These are phyloP conservation scores for Heliconius ethilla DNA, from an alignment of 2,888 invertebrate genomes.

Conservation along the genomic window DNA sequence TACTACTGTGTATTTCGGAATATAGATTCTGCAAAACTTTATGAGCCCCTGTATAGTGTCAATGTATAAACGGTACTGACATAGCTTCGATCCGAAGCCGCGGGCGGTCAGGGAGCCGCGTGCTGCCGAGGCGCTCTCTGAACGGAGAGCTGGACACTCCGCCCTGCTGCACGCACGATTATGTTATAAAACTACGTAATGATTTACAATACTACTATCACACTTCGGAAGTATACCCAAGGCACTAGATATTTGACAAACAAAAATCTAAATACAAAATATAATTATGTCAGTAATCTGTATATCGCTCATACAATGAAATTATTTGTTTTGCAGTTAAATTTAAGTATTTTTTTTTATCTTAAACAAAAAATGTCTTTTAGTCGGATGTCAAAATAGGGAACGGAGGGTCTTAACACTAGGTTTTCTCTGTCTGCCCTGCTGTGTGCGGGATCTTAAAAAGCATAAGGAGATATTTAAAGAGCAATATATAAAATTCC, in stretches of 20 bases:
- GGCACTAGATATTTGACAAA: neutral
- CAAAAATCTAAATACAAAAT: neutral
- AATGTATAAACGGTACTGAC: constrained; percentile 67
- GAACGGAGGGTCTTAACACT: neutral
- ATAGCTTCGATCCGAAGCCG: constrained; percentile 90
- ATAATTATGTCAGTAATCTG: neutral
- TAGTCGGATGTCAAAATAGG: no score
- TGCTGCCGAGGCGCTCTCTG: constrained; percentile 94
- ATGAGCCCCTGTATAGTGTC: neutral
- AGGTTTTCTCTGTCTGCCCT: no score
- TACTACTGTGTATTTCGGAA: neutral
- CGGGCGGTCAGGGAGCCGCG: constrained; percentile 92
- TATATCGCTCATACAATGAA: neutral
- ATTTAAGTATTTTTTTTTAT: neutral
- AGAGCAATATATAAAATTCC: neutral
- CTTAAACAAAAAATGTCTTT: neutral
- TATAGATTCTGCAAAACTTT: neutral
- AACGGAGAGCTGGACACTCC: constrained; percentile 89
- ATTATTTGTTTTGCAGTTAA: neutral
- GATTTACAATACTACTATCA: neutral
- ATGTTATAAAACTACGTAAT: constrained; percentile 45
- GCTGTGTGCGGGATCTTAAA: no score
- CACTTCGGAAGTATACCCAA: constrained; percentile 14
- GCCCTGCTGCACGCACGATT: constrained; percentile 72
- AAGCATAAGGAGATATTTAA: no score